A percentile compares a stretch with the other conserved stretches of the same genome.
phyloP scores from a whole-genome alignment of 1,140 invertebrate genomes.

The Chironomus striatipennis region DNA sequence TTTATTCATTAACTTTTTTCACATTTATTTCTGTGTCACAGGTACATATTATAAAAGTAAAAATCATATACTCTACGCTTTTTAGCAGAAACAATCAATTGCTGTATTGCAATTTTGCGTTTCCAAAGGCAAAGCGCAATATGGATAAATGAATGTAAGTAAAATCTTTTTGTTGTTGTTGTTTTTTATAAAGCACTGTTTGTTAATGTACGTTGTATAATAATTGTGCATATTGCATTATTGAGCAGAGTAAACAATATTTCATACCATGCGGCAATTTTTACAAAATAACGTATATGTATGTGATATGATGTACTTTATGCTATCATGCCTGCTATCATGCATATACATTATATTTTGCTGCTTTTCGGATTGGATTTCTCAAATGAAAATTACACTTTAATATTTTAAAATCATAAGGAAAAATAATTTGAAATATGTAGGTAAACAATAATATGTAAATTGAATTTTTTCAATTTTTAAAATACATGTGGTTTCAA shows the following conservation, averaged over 20 bases:
- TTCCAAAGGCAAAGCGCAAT: background rate
- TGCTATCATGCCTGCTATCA: too few relatives aligned
- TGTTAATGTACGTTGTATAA: slow-evolving; percentile 18
- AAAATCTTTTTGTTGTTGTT: background rate
- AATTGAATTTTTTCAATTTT: too few relatives aligned
- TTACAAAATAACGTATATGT: background rate
- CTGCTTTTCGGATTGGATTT: too few relatives aligned
- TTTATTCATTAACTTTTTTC: slow-evolving; percentile 19
- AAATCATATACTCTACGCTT: background rate
- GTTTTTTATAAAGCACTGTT: background rate
- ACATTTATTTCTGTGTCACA: slow-evolving; percentile 3
- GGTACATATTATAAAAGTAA: background rate
- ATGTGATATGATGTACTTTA: background rate
- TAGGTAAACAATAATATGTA: too few relatives aligned
- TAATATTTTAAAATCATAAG: too few relatives aligned
- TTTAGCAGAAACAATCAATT: background rate
- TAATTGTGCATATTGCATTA: slow-evolving; percentile 22
- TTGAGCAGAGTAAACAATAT: background rate
- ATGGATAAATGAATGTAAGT: background rate
- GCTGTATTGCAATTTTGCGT: background rate
- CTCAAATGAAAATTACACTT: too few relatives aligned
- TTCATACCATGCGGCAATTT: slow-evolving; percentile 18
- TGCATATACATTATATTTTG: too few relatives aligned
- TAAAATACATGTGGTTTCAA: too few relatives aligned
- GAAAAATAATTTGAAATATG: too few relatives aligned